phyloP scores from a whole-genome alignment of 2,113 vertebrate species.

The Edolisoma coerulescens region DNA sequence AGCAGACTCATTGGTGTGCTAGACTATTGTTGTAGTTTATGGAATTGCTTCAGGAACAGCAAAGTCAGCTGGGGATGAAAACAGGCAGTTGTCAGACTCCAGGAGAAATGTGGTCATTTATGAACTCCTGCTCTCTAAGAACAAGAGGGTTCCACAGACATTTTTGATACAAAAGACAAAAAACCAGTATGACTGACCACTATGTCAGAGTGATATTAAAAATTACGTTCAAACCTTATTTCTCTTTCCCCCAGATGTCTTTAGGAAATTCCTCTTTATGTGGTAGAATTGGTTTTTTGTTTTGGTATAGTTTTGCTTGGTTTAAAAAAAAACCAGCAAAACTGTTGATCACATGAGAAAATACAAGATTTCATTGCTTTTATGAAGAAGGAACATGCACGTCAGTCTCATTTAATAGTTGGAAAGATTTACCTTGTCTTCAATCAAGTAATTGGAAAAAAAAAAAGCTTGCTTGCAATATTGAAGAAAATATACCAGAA shows the following conservation, averaged over 20 bases:
- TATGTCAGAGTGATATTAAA: background rate
- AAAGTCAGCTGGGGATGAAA: background rate
- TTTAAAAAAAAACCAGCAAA: background rate
- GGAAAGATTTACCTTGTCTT: background rate
- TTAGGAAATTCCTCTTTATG: background rate
- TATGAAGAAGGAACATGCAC: background rate
- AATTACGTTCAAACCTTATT: background rate
- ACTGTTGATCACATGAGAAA: background rate
- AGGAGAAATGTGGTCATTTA: background rate
- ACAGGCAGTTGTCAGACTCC: background rate
- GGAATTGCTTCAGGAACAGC: background rate
- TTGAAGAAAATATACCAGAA: background rate
- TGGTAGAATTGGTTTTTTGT: background rate
- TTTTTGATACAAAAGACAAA: background rate
- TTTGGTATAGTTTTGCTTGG: background rate
- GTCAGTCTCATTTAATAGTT: background rate
- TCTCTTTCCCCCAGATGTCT: background rate
- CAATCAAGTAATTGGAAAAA: background rate
- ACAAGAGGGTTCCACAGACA: background rate
- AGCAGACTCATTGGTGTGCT: background rate
- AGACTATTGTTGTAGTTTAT: background rate
- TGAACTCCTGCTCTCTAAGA: background rate
- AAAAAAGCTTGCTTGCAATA: background rate
- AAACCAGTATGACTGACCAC: background rate
- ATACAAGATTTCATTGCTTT: background rate